Percentiles rank a stretch among this genome's conserved stretches.
Conservation (phyloP, 2,797 vertebrate species). For the Remorina albescens region DNA sequence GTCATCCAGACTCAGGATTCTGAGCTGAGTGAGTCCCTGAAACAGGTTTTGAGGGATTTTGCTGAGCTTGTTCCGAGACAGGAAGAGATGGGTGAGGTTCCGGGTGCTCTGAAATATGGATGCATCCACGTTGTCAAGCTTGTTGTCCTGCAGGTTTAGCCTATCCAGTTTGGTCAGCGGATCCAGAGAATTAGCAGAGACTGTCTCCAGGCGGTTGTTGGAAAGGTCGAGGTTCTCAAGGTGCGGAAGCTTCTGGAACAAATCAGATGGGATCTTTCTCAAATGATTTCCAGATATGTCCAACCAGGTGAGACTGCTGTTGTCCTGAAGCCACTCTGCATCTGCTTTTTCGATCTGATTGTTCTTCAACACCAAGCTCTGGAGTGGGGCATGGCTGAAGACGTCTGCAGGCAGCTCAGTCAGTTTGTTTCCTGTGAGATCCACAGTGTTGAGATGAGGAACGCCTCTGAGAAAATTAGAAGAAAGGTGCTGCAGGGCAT, state of each 20-base stretch:
- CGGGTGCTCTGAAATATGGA: constrained; percentile 46
- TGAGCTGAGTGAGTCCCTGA: constrained; percentile 63
- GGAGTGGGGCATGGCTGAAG: constrained; percentile 76
- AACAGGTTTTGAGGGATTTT: constrained; percentile 74
- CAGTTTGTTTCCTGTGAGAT: constrained; percentile 80
- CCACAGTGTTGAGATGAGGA: constrained; percentile 74
- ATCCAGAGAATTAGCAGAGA: constrained; percentile 59
- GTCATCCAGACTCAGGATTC: constrained; percentile 69
- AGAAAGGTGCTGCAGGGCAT: constrained; percentile 73
- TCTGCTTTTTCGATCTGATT: constrained; percentile 67
- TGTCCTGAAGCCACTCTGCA: constrained; percentile 69
- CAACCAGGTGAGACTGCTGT: constrained; percentile 78
- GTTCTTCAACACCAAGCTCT: constrained; percentile 77
- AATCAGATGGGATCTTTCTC: constrained; percentile 39
- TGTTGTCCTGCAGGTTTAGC: constrained; percentile 79
- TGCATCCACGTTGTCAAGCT: constrained; percentile 67
- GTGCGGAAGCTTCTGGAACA: constrained; percentile 68
- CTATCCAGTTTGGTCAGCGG: constrained; percentile 71
- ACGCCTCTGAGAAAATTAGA: constrained; percentile 76
- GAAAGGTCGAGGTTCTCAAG: constrained; percentile 79
- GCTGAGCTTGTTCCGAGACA: constrained; percentile 72
- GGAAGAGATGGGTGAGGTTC: constrained; percentile 76
- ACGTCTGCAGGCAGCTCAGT: constrained; percentile 61
- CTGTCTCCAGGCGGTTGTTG: constrained; percentile 72
- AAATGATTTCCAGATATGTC: constrained; percentile 80